phyloP scores from a whole-genome alignment of 1,140 invertebrate genomes.

The Eriocheir sinensis region DNA sequence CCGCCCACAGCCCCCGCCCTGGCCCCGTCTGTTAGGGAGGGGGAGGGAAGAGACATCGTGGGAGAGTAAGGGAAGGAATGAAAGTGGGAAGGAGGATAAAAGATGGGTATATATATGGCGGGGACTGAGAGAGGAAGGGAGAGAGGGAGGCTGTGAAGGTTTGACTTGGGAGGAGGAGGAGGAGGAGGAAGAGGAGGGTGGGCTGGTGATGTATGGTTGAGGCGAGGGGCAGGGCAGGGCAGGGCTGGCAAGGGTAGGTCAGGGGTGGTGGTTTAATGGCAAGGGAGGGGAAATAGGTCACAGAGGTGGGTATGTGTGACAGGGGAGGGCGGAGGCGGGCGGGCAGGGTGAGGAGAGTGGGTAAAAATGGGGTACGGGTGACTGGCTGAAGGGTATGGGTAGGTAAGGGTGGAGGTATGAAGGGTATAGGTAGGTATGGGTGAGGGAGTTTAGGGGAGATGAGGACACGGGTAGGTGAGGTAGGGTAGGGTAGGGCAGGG shows the following conservation, averaged over 20 bases:
- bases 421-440: neutral
- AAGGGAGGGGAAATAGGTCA: neutral
- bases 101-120: neutral
- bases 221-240: neutral
- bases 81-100: neutral
- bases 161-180: too few species aligned
- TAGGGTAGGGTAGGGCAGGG: too few species aligned
- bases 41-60: slow-evolving; percentile 8
- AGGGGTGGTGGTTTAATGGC: neutral
- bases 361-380: neutral
- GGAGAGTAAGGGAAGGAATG: neutral
- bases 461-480: neutral
- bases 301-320: too few species aligned
- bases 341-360: neutral
- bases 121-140: neutral
- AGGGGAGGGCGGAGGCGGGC: too few species aligned
- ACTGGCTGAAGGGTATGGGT: neutral
- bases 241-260: neutral
- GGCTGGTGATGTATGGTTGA: neutral
- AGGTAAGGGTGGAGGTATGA: too few species aligned
- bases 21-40: neutral
- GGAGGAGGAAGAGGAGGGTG: neutral
- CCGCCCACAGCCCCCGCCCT: neutral
- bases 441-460: too few species aligned
- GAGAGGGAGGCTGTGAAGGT: neutral